Conservation (phyloP, 2,113 vertebrate genomes). For the Petrocephalus zakoni region DNA sequence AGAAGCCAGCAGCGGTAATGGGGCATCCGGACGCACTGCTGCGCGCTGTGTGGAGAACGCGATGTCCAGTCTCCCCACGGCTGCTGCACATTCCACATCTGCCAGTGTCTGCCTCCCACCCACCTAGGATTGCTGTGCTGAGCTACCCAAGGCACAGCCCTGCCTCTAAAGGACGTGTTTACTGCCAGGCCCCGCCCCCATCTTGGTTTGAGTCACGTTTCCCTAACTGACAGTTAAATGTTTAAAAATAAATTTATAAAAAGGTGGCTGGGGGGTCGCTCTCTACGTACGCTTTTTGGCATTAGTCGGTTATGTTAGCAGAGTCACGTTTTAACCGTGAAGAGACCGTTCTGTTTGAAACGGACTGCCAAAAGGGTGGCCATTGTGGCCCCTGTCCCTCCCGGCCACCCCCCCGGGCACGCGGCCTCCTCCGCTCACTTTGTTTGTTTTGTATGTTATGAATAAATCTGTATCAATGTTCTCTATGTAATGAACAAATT, state of each 20-base stretch:
- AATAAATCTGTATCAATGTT: constrained; percentile 9
- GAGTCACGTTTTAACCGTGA: not conserved
- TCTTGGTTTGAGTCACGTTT: not conserved
- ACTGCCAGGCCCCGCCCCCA: not conserved
- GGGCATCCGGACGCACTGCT: not conserved
- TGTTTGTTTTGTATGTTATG: constrained; percentile 13
- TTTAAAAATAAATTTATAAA: not conserved
- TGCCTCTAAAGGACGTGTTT: not conserved
- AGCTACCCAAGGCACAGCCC: not conserved
- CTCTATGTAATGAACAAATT: constrained; percentile 12
- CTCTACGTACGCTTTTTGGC: not conserved
- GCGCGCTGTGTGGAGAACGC: not conserved
- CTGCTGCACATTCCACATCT: not conserved
- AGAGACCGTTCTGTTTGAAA: not conserved
- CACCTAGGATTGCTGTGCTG: not conserved
- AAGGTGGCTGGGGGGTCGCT: not conserved
- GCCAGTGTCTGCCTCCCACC: not conserved
- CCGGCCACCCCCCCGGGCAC: not conserved
- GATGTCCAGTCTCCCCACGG: not conserved
- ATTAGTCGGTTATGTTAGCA: not conserved
- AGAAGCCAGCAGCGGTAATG: not conserved
- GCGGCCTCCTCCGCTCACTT: not conserved
- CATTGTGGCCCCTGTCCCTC: not conserved
- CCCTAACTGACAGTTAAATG: not conserved
- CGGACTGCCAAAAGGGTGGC: not conserved